A percentile compares a stretch with the other conserved stretches of the same genome.
Conservation (phyloP, 2,888 invertebrate species). For the Himalopsyche kuldschensis region DNA sequence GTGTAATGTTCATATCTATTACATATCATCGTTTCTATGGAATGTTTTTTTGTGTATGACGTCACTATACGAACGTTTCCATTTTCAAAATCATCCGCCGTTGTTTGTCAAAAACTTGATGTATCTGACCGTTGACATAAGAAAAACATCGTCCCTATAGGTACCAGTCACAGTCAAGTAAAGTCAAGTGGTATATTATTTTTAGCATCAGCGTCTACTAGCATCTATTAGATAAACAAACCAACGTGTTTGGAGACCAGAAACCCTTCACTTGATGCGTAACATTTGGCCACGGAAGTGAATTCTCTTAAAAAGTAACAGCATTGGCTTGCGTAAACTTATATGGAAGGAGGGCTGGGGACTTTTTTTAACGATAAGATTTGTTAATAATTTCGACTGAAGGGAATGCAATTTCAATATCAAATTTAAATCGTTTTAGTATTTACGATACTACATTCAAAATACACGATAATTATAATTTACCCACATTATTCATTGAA, state of each 20-base stretch:
- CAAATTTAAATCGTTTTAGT: no score
- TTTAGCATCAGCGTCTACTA: conserved; percentile 8
- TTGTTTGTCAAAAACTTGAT: neutral
- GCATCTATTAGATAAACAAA: conserved; percentile 9
- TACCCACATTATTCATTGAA: no score
- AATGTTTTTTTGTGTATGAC: no score
- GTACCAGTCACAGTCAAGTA: neutral
- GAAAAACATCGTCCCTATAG: neutral
- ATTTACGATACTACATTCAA: no score
- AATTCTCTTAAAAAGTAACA: neutral
- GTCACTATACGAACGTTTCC: neutral
- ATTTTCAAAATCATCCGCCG: neutral
- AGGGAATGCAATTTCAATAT: no score
- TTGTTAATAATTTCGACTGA: no score
- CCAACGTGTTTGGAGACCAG: neutral
- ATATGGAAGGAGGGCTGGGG: neutral
- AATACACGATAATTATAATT: no score
- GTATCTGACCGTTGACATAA: neutral
- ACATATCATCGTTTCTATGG: no score
- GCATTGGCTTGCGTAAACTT: neutral
- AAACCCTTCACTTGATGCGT: conserved; percentile 7
- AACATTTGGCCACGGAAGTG: conserved; percentile 24
- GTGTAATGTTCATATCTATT: no score
- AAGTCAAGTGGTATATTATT: conserved; percentile 28
- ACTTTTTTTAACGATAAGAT: no score